phyloP scores from a whole-genome alignment of 2,113 vertebrate genomes.

The Ranitomeya variabilis region DNA sequence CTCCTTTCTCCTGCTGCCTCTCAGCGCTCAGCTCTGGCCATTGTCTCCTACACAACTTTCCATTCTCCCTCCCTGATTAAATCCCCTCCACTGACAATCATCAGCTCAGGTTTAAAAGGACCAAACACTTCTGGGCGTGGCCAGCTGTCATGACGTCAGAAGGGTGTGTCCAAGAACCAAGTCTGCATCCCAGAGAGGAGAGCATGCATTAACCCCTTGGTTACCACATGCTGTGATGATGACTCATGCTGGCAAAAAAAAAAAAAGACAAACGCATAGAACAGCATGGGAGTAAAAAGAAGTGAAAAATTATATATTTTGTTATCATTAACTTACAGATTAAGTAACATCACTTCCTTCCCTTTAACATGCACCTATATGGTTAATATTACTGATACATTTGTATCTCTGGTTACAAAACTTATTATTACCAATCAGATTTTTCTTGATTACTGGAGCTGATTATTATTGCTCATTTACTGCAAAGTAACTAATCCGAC shows the following conservation, averaged over 20 bases:
- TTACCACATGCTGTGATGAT: not conserved
- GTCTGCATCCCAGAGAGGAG: constrained; percentile 29
- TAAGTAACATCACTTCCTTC: not conserved
- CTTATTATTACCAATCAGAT: too few relatives aligned
- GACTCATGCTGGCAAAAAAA: not conserved
- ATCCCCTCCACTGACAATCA: constrained; percentile 21
- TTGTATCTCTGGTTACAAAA: not conserved
- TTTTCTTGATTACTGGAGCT: too few relatives aligned
- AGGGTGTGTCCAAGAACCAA: constrained; percentile 24
- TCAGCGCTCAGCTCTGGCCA: constrained; percentile 12
- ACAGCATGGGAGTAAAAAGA: not conserved
- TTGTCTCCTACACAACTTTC: constrained; percentile 31
- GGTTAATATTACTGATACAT: not conserved
- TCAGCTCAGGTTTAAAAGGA: constrained; percentile 44
- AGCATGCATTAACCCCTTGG: constrained; percentile 6
- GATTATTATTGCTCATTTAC: too few relatives aligned
- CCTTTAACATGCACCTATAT: not conserved
- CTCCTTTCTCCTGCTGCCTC: not conserved
- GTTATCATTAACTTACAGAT: not conserved
- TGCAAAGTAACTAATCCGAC: too few relatives aligned
- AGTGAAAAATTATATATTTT: not conserved
- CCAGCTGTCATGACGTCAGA: constrained; percentile 34
- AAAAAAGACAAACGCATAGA: not conserved
- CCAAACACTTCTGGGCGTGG: not conserved
- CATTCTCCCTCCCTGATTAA: constrained; percentile 44